phyloP scores from a whole-genome alignment of 1,140 invertebrate genomes.

The Phenacoccus solenopsis region DNA sequence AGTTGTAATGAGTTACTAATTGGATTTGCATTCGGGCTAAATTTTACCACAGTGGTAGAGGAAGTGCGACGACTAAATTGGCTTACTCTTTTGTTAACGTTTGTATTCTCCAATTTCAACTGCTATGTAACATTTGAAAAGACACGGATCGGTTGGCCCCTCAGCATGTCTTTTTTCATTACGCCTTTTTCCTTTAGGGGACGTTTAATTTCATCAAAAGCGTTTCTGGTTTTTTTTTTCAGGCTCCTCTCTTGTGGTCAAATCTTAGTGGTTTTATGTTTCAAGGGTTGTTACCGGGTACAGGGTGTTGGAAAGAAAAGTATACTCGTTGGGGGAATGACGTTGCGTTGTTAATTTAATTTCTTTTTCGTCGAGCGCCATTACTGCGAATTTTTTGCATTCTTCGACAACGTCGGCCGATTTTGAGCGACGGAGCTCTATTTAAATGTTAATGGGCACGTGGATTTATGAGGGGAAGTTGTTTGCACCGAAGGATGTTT shows the following conservation, averaged over 20 bases:
- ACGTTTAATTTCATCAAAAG: constrained; percentile 3
- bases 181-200: background rate
- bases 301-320: background rate
- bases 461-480: too few species aligned
- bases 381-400: too few species aligned
- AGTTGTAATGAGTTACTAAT: background rate
- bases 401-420: too few species aligned
- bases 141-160: background rate
- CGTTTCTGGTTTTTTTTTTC: background rate
- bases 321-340: too few species aligned
- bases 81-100: background rate
- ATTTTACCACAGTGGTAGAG: background rate
- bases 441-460: too few species aligned
- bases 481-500: too few species aligned
- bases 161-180: background rate
- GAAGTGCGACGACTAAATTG: background rate
- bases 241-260: constrained; percentile 1
- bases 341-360: too few species aligned
- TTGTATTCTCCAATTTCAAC: background rate
- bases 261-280: background rate
- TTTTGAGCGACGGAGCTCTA: too few species aligned
- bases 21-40: background rate
- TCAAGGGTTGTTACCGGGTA: background rate
- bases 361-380: too few species aligned
- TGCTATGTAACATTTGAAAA: too few species aligned